These are phyloP conservation scores for Elmis aenea DNA, from an alignment of 2,888 invertebrate species.

Conservation along the genomic window DNA sequence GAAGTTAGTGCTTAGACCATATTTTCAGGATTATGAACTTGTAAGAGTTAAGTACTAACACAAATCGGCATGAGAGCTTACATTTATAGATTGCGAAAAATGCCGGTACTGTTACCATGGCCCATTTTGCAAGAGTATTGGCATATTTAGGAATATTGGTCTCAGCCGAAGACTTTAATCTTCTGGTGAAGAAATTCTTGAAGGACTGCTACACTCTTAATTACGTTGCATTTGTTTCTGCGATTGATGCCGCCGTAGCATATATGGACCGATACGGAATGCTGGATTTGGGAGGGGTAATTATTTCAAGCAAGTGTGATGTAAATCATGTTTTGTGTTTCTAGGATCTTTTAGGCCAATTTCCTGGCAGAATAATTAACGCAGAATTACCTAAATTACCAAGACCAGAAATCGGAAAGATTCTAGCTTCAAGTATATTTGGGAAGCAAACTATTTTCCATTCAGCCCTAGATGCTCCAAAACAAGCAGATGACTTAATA, in stretches of 20 bases:
- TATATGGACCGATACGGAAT: slow-evolving; percentile 54
- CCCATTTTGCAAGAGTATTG: slow-evolving; percentile 71
- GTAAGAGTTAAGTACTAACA: slow-evolving; percentile 38
- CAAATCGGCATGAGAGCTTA: background rate
- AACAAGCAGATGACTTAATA: slow-evolving; percentile 50
- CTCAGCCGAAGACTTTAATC: slow-evolving; percentile 65
- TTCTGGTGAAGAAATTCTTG: slow-evolving; percentile 69
- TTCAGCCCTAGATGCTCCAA: slow-evolving; percentile 52
- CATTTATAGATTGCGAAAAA: slow-evolving; percentile 63
- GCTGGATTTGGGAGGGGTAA: slow-evolving; percentile 54
- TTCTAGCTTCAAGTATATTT: slow-evolving; percentile 50
- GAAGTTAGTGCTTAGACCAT: slow-evolving; percentile 64
- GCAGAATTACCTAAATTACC: slow-evolving; percentile 64
- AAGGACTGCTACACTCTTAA: slow-evolving; percentile 73
- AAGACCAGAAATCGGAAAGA: slow-evolving; percentile 60
- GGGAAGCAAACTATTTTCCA: slow-evolving; percentile 54
- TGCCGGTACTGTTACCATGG: slow-evolving; percentile 68
- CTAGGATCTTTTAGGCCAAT: slow-evolving; percentile 52
- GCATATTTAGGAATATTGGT: slow-evolving; percentile 65
- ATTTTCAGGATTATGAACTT: slow-evolving; percentile 70
- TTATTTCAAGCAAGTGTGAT: background rate
- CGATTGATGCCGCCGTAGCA: slow-evolving; percentile 61
- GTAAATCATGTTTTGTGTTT: slow-evolving; percentile 6
- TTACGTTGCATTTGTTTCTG: slow-evolving; percentile 68
- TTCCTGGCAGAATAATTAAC: slow-evolving; percentile 62